phyloP scores from a whole-genome alignment of 1,140 invertebrate genomes.

The Lepidostoma basale region DNA sequence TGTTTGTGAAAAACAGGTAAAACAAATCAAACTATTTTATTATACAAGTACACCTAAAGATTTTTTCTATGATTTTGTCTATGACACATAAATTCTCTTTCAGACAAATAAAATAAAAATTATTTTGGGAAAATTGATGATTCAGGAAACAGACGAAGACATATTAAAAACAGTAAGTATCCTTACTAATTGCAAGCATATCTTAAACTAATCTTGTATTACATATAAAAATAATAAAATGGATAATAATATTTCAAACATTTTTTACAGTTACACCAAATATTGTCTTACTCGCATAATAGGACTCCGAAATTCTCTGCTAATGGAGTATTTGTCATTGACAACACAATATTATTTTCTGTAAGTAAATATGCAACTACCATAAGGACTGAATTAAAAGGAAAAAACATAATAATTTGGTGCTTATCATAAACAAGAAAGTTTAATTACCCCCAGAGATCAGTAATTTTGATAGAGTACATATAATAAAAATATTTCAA shows the following conservation, averaged over 20 bases:
- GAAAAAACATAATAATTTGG: too few species aligned
- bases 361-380: background rate
- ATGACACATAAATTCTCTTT: background rate
- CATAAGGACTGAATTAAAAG: too few species aligned
- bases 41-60: background rate
- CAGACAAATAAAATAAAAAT: constrained; percentile 20
- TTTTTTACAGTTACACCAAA: constrained; percentile 27
- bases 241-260: background rate
- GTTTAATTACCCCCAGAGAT: background rate
- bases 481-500: background rate
- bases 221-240: background rate
- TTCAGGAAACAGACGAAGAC: constrained; percentile 22
- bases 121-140: constrained; percentile 15
- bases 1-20: constrained; percentile 8
- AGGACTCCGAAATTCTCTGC: constrained; percentile 23
- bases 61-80: background rate
- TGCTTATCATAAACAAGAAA: background rate
- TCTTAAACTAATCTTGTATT: background rate
- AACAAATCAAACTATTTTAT: background rate
- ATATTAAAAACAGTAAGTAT: constrained; percentile 4
- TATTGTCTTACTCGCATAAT: constrained; percentile 3
- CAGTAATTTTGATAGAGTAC: background rate
- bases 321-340: constrained; percentile 9
- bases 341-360: constrained; percentile 24
- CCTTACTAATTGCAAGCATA: too few species aligned